Conservation (phyloP, 92 coral and sea anemone genomes). For the Phenganax subtilis region DNA sequence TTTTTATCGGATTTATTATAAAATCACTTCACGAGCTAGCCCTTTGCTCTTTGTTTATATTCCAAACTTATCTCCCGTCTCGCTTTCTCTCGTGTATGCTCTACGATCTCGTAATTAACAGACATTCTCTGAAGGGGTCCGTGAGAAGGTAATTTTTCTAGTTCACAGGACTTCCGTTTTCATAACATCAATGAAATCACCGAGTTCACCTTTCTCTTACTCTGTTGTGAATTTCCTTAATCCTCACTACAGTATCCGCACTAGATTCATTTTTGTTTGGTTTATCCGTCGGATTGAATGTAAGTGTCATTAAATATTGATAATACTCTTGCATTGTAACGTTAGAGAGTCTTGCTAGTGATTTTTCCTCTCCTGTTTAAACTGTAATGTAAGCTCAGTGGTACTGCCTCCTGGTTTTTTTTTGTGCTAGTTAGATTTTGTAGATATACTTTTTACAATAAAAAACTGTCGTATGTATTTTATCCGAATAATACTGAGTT, state of each 20-base stretch:
- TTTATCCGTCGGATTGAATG: neutral
- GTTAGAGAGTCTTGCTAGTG: too few relatives aligned
- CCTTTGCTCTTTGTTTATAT: neutral
- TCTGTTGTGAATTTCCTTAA: neutral
- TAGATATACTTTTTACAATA: too few relatives aligned
- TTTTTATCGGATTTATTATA: conserved; percentile 11
- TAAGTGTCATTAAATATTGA: neutral
- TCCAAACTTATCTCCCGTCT: conserved; percentile 11
- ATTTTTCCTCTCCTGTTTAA: too few relatives aligned
- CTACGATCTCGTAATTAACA: conserved; percentile 6
- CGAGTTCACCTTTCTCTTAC: neutral
- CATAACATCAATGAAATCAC: neutral
- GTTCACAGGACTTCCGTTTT: conserved; percentile 4
- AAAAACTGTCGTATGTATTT: too few relatives aligned
- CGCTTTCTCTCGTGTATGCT: neutral
- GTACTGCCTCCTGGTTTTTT: too few relatives aligned
- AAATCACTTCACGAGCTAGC: neutral
- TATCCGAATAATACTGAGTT: too few relatives aligned
- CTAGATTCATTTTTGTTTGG: neutral
- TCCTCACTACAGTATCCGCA: too few relatives aligned
- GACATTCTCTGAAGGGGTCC: conserved; percentile 32
- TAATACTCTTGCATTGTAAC: too few relatives aligned
- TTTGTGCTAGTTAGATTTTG: too few relatives aligned
- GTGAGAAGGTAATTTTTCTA: neutral
- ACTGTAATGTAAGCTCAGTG: too few relatives aligned